Conservation (phyloP, 1,140 invertebrate species). For the Octopus bimaculoides region DNA sequence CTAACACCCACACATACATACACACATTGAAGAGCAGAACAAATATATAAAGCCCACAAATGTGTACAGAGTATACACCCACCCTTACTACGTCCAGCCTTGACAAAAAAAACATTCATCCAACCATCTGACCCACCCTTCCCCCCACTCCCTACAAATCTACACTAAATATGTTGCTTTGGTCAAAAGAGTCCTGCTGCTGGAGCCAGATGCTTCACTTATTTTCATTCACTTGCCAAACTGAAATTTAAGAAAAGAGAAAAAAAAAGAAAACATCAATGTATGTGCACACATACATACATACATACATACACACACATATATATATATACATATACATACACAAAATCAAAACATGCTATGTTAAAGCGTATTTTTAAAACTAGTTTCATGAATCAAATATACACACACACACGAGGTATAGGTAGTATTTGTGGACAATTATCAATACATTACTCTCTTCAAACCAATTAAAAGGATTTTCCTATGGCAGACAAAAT, state of each 20-base stretch:
- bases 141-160: background rate
- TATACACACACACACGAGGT: too few species aligned
- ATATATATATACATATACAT: too few species aligned
- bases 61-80: background rate
- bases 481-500: too few species aligned
- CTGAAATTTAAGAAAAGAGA: background rate
- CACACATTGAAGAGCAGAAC: conserved; percentile 1
- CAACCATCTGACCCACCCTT: background rate
- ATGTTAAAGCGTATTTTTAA: too few species aligned
- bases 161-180: conserved; percentile 5
- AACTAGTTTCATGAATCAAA: too few species aligned
- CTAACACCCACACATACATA: background rate
- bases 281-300: too few species aligned
- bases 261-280: background rate
- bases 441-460: too few species aligned
- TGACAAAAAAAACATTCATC: background rate
- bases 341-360: too few species aligned
- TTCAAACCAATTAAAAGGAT: too few species aligned
- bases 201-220: conserved; percentile 8
- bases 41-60: conserved; percentile 8
- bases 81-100: conserved; percentile 1
- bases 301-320: too few species aligned
- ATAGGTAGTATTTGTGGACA: too few species aligned
- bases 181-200: background rate
- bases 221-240: background rate